phyloP scores from a whole-genome alignment of 2,113 vertebrate species.

The Lepus europaeus region DNA sequence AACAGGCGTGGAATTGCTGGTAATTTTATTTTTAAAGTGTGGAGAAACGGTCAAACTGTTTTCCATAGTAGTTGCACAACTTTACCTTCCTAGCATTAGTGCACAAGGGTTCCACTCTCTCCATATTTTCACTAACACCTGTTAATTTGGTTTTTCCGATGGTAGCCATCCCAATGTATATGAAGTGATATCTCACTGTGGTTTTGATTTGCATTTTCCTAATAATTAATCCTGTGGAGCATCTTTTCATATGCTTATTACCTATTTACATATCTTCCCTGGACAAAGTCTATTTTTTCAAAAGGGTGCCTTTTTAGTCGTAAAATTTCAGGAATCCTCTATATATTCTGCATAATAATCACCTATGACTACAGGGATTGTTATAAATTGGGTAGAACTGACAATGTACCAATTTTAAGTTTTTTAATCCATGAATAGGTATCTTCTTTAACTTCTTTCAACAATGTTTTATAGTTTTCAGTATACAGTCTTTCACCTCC shows the following conservation, averaged over 20 bases:
- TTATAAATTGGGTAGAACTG: neutral
- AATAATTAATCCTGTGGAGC: neutral
- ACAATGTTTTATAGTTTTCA: neutral
- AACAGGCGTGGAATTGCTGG: neutral
- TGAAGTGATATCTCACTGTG: neutral
- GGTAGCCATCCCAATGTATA: neutral
- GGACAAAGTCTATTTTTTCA: neutral
- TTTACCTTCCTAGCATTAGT: too few species aligned
- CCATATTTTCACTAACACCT: neutral
- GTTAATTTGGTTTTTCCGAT: too few species aligned
- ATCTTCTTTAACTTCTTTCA: neutral
- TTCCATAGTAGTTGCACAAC: neutral
- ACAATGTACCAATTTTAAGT: neutral
- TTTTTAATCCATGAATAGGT: neutral
- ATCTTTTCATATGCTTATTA: neutral
- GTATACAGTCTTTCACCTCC: neutral
- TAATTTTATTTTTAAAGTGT: neutral
- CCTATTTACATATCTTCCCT: too few species aligned
- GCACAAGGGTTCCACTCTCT: neutral
- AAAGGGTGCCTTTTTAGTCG: neutral
- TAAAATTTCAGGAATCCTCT: neutral
- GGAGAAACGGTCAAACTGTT: neutral
- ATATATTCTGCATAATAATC: neutral
- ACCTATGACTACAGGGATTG: accelerated
- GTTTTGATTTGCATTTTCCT: neutral